phyloP scores from a whole-genome alignment of 2,113 vertebrate genomes.

The Dermatemys mawii region DNA sequence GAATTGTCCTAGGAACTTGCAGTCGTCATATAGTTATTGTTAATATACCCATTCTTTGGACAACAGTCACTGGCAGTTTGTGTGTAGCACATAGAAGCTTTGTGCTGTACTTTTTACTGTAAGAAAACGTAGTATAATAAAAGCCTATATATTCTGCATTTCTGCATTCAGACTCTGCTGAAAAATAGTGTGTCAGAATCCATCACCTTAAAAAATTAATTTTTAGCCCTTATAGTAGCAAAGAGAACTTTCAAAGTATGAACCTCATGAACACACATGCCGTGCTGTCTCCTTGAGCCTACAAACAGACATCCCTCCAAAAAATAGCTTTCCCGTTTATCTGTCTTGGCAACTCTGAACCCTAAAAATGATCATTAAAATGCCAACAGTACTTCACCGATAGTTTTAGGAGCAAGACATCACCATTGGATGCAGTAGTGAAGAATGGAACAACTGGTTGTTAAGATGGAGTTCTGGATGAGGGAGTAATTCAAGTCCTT shows the following conservation, averaged over 20 bases:
- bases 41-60: neutral
- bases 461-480: neutral
- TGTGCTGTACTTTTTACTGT: neutral
- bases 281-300: neutral
- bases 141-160: neutral
- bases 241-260: neutral
- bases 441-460: neutral
- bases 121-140: neutral
- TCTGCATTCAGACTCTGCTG: neutral
- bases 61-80: conserved; percentile 12
- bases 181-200: neutral
- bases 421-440: neutral
- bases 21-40: neutral
- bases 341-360: neutral
- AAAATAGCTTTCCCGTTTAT: neutral
- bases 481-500: neutral
- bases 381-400: neutral
- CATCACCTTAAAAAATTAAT: neutral
- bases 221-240: neutral
- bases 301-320: neutral
- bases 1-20: neutral
- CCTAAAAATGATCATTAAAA: neutral
- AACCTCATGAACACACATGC: neutral
- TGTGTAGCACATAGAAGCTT: neutral
- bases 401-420: neutral